Percentiles rank a stretch among this genome's conserved stretches.
Evolutionary conservation across 2,113 vertebrate genomes (phyloP).

Genomic region (Grus americana): DNA sequence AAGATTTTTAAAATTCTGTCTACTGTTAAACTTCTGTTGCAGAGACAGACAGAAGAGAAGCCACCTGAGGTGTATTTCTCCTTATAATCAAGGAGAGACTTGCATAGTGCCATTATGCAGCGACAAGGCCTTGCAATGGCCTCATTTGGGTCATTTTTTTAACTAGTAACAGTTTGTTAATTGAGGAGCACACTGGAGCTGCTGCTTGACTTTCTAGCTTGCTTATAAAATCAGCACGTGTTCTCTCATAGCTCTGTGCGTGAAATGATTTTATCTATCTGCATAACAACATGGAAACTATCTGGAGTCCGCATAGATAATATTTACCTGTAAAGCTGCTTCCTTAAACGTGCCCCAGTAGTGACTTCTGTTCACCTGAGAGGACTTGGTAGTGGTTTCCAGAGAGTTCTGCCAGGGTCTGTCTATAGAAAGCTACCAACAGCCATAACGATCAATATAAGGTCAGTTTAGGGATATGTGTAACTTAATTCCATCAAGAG

Average conservation of each 20-base stretch:
- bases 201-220: not conserved
- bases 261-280: not conserved
- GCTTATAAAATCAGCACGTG: not conserved
- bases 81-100: not conserved
- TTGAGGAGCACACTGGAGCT: not conserved
- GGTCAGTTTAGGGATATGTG: not conserved
- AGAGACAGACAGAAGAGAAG: not conserved
- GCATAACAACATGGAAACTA: not conserved
- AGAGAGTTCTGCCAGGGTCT: not conserved
- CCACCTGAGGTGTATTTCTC: not conserved
- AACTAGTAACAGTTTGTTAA: not conserved
- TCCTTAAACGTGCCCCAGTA: not conserved
- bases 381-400: not conserved
- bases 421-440: not conserved
- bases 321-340: not conserved
- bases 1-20: not conserved
- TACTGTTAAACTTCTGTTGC: not conserved
- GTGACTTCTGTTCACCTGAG: not conserved
- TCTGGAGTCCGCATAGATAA: not conserved
- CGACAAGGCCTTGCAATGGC: not conserved
- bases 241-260: not conserved
- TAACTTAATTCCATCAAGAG: not conserved
- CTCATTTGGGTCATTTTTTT: not conserved
- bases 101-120: not conserved
- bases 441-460: not conserved